Base-by-base conservation (phyloP, 1,140 invertebrate genomes). In the Solenopsis fugax region DNA sequence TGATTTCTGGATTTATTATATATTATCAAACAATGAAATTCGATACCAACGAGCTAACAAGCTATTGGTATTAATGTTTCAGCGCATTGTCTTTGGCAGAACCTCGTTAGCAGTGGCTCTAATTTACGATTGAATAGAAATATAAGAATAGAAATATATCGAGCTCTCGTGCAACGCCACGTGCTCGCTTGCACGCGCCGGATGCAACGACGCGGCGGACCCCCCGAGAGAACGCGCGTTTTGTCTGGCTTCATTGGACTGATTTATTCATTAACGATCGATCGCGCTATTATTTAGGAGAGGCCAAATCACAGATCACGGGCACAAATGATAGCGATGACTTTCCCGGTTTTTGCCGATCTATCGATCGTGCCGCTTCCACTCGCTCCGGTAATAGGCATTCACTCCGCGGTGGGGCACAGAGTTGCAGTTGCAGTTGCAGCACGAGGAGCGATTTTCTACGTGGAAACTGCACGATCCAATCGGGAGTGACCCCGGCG, bases 391-490 rank as follows among this genome's bases (percentile, higher is more conserved):
- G 76, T 90, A 90, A 90, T 88, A 81, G 89, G 81, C 88, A 62
- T 58, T 62, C 77, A 86, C 71, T 84, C 75, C 48, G 71, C 69
- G 62, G 77, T 48, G 65, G 64, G 62, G 58, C 69, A 18, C 77
- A 13, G 71, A 75, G 87, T 75, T 67, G 80, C 80, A 64, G 88
- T 89, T 81, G 88, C 89, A 88, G 89, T 90, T 91, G 89, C 89
- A 58, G 89, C 89, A 90, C 86, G 76, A 86, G 86, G 86, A 86
- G 89, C 89, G 87, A 91, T 91, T 91, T 91, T 91, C 89, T 88
- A 90, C 89, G 82, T 90, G 89, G 89, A 90, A 88, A 90, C 81
- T 82, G 89, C 89, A 91, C 89, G 89, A 91, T 90, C 71, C 81
- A 75, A 91, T 90, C 87, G 89, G 21, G 82, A 88, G 41, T 76